Conservation (phyloP, 2,113 vertebrate genomes). For the Channa maculata region DNA sequence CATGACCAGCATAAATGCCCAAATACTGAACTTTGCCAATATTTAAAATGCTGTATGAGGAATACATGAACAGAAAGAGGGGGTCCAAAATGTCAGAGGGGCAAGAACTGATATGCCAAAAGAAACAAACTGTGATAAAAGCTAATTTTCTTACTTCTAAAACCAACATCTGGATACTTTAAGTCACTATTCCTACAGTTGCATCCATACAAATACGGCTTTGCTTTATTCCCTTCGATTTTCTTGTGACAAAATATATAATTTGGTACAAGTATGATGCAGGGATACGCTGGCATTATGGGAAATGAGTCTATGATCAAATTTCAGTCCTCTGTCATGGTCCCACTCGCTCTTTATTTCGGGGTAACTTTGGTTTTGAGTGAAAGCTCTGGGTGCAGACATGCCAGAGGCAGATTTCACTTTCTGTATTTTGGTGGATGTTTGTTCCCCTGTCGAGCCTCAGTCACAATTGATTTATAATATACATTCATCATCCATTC, state of each 20-base stretch:
- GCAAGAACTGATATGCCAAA: constrained; percentile 1
- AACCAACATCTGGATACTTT: constrained; percentile 54
- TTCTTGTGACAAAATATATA: constrained; percentile 16
- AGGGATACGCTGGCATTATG: neutral
- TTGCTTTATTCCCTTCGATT: constrained; percentile 17
- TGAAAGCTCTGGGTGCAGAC: constrained; percentile 4
- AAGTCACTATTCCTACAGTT: constrained; percentile 28
- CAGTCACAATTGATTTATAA: too few relatives aligned
- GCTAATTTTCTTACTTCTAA: constrained; percentile 32
- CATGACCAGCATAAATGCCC: neutral
- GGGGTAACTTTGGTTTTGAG: constrained; percentile 32
- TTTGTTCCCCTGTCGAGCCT: neutral
- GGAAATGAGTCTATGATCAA: neutral
- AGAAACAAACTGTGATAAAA: constrained; percentile 16
- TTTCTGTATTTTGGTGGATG: neutral
- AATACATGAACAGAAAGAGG: neutral
- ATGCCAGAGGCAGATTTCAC: neutral
- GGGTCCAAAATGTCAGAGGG: constrained; percentile 1
- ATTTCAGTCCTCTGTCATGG: neutral
- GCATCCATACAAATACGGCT: constrained; percentile 54
- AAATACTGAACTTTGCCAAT: neutral
- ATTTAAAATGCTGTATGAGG: neutral
- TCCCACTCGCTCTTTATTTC: constrained; percentile 4
- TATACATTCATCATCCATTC: neutral
- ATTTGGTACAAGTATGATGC: neutral